phyloP scores from a whole-genome alignment of 2,797 vertebrate genomes.

The Champsocephalus gunnari region DNA sequence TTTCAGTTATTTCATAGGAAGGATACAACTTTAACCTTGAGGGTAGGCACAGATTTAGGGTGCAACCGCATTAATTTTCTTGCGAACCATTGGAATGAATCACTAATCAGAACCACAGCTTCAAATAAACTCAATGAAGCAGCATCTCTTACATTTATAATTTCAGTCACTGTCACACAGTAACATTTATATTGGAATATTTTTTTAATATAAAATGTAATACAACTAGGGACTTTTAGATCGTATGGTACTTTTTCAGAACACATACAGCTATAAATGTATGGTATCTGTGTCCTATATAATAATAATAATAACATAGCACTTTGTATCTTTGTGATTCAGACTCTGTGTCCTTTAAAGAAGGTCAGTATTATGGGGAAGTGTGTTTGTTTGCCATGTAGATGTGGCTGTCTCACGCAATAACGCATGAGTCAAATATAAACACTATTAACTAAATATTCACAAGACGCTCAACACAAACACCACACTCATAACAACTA shows the following conservation, averaged over 20 bases:
- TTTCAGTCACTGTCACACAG: not conserved
- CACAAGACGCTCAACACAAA: conserved; percentile 1
- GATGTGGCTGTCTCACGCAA: not conserved
- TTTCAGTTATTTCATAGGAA: not conserved
- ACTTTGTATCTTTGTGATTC: not conserved
- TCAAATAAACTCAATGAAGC: not conserved
- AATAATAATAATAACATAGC: not conserved
- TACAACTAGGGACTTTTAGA: not conserved
- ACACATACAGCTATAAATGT: not conserved
- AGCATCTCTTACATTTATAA: not conserved
- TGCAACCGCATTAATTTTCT: not conserved
- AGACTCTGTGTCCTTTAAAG: not conserved
- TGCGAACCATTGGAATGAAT: too few relatives aligned
- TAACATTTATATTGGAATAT: not conserved
- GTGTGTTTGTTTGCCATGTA: conserved; percentile 1
- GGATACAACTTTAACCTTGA: not conserved
- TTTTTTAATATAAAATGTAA: not conserved
- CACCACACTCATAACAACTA: not conserved
- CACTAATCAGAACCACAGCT: not conserved
- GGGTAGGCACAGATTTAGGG: not conserved
- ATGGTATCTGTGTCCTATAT: not conserved
- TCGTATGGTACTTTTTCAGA: not conserved
- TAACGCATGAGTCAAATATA: conserved; percentile 1
- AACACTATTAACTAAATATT: not conserved
- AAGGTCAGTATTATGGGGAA: not conserved